Percentiles rank a stretch among this genome's conserved stretches.
phyloP scores from a whole-genome alignment of 1,140 invertebrate genomes.

The Caenorhabditis inopinata region DNA sequence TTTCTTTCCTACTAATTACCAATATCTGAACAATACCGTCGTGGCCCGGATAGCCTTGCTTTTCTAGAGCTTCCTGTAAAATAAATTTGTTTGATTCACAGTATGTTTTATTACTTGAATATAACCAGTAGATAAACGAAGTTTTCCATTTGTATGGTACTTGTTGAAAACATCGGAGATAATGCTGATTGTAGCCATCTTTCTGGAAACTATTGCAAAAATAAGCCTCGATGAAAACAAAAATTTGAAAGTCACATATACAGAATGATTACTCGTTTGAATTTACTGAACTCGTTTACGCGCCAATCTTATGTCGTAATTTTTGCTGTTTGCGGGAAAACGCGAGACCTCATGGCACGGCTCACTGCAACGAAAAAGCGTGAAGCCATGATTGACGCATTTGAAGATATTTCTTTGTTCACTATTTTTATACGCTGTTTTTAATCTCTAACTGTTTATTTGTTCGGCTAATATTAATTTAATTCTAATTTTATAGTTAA shows the following conservation, averaged over 20 bases:
- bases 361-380: too few species aligned
- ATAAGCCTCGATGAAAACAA: neutral
- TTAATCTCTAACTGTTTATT: too few species aligned
- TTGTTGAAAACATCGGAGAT: neutral
- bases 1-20: neutral
- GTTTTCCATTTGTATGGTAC: conserved; percentile 10
- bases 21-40: conserved; percentile 3
- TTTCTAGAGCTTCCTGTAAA: neutral
- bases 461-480: too few species aligned
- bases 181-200: neutral
- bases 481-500: too few species aligned
- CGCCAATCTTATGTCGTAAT: neutral
- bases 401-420: too few species aligned
- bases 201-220: neutral
- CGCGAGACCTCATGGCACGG: too few species aligned
- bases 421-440: too few species aligned
- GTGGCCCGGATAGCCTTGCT: neutral
- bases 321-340: neutral
- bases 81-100: too few species aligned
- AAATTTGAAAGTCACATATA: neutral
- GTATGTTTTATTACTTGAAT: neutral
- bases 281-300: neutral
- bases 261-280: too few species aligned
- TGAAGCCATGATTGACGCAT: too few species aligned
- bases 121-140: neutral